Evolutionary conservation across 2,888 invertebrate genomes (phyloP).

Genomic region (Pandemis corylana): DNA sequence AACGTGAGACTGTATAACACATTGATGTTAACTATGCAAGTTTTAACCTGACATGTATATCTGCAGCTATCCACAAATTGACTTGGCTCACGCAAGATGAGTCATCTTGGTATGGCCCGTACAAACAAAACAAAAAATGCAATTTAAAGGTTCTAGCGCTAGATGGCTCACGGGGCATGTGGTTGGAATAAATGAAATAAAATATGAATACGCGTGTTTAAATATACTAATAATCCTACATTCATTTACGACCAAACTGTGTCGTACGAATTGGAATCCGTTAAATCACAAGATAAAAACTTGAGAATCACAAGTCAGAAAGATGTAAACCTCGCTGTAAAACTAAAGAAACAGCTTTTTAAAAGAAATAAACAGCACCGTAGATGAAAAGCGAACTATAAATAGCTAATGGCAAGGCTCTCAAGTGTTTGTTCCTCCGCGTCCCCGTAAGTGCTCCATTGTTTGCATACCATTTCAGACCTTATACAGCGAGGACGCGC

Average conservation of each 20-base stretch:
- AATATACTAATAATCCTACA: neutral
- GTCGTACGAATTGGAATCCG: no score
- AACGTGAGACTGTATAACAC: neutral
- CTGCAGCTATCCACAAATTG: conserved; percentile 1
- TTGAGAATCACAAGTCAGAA: neutral
- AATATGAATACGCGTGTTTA: neutral
- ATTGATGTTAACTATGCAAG: neutral
- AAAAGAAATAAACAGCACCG: conserved; percentile 2
- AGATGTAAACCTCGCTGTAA: neutral
- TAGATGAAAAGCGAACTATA: conserved; percentile 26
- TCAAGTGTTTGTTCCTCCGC: conserved; percentile 43
- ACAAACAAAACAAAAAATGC: conserved; percentile 13
- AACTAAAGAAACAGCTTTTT: conserved; percentile 1
- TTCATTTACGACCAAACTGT: neutral
- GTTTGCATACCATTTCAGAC: conserved; percentile 41
- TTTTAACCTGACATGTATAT: neutral
- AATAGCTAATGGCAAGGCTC: conserved; percentile 44
- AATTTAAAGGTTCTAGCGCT: conserved; percentile 15
- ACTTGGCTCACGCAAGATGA: conserved; percentile 17
- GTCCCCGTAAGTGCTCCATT: conserved; percentile 39
- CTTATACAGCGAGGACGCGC: conserved; percentile 21
- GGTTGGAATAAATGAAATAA: neutral
- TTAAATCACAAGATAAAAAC: no score
- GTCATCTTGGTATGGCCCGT: conserved; percentile 27
- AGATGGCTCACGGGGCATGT: conserved; percentile 6